phyloP scores from a whole-genome alignment of 2,113 vertebrate species.

The Zosterops japonicus region DNA sequence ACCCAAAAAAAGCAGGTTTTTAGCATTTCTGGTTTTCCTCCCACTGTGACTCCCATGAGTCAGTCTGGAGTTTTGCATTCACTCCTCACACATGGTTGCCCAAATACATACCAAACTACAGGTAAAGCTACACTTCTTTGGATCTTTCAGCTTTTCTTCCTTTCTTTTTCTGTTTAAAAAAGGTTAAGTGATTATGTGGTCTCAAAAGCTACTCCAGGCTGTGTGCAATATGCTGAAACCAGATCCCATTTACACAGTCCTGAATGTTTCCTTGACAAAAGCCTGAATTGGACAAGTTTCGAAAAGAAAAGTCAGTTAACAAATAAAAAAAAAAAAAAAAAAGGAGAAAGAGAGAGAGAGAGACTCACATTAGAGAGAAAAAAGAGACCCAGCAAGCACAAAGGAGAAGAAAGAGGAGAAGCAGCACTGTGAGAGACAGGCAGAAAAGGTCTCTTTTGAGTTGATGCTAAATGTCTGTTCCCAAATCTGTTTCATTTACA shows the following conservation, averaged over 20 bases:
- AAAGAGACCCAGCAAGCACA: background rate
- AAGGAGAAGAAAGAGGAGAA: slow-evolving; percentile 15
- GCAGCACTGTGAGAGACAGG: background rate
- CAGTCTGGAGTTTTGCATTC: background rate
- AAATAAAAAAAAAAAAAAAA: background rate
- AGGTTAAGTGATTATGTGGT: slow-evolving; percentile 30
- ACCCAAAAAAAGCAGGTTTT: background rate
- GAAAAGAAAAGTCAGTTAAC: slow-evolving; percentile 47
- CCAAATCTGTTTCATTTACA: slow-evolving; percentile 9
- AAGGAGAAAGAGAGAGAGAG: background rate
- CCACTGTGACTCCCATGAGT: background rate
- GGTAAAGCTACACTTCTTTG: slow-evolving; percentile 33
- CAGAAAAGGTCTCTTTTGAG: background rate
- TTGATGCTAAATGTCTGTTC: background rate
- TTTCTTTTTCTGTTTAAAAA: slow-evolving; percentile 12
- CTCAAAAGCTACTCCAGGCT: slow-evolving; percentile 32
- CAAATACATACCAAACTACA: background rate
- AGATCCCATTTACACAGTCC: slow-evolving; percentile 45
- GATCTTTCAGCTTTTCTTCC: background rate
- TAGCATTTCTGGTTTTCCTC: background rate
- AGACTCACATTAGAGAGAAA: background rate
- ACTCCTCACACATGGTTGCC: background rate
- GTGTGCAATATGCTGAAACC: slow-evolving; percentile 36
- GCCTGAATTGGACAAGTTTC: slow-evolving; percentile 43
- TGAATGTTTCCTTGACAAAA: slow-evolving; percentile 54